Evolutionary conservation across 2,888 invertebrate genomes (phyloP), one percentile per base, ranked within the genome.

Genomic region (Brenthis hecate): DNA sequence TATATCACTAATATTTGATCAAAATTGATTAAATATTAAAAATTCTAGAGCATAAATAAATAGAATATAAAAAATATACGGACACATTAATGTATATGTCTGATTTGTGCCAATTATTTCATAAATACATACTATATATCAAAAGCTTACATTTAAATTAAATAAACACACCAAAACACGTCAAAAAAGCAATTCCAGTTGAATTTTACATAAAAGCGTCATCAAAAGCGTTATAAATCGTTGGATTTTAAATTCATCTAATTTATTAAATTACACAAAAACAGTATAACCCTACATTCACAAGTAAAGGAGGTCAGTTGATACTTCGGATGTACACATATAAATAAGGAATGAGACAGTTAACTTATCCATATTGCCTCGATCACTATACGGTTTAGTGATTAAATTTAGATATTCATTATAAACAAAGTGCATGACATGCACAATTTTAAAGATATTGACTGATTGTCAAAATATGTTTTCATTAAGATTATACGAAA

Each of bases 291-390:
- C 28, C 28, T 28, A 28, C 28, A 28, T 28, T 28, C 28, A 56
- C 36, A 56, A 28, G 32, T 16, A 28, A 50, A 48, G 23, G 58
- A 50, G 48, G 50, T 48, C 58, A 11, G 48, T 16, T 50, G 50
- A 50, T 13, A 60, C 60, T 56, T 56, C 54, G 43, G 60, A 64
- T 66, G 73, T 68, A 74, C 66, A 72, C 36, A 61, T 72, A 71
- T 63, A 69, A 72, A 72, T 69, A 74, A 75, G 80, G 80, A 82
- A 84, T 82, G 83, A 77, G 67, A 71, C n/a, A 14, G 32, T 11
- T 60, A 60, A 50, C 13, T 50, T 60, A 50, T 60, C 50, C 50
- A 50, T 28, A 60, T n/a, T 36, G n/a, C n/a, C 28, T 50, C 60
- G 60, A 60, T 28, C 60, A 60, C 50, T 16, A 28, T 11, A 50